phyloP scores from a whole-genome alignment of 2,113 vertebrate species.

The Hirundichthys speculiger region DNA sequence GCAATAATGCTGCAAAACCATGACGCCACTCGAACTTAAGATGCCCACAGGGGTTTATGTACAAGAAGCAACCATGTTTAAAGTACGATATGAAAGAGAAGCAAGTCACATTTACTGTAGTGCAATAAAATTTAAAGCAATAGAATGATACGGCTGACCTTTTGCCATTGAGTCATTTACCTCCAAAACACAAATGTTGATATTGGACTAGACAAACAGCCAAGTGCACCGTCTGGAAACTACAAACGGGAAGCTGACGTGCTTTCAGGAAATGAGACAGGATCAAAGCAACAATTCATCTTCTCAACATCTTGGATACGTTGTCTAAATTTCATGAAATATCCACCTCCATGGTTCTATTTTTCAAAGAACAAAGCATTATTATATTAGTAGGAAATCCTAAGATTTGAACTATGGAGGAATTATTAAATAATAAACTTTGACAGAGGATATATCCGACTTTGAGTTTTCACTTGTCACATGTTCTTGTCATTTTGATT shows the following conservation, averaged over 20 bases:
- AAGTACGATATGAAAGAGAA: not conserved
- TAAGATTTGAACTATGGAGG: no score
- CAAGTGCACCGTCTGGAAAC: not conserved
- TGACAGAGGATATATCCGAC: no score
- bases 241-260: not conserved
- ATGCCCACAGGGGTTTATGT: not conserved
- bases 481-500: conserved; percentile 79
- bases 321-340: no score
- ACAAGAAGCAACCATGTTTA: not conserved
- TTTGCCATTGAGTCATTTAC: not conserved
- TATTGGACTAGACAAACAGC: not conserved
- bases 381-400: no score
- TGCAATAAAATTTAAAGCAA: conserved; percentile 10
- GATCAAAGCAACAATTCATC: not conserved
- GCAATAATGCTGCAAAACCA: conserved; percentile 26
- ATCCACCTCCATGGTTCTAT: no score
- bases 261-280: not conserved
- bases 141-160: not conserved
- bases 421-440: no score
- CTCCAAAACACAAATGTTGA: not conserved
- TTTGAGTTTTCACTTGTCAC: no score
- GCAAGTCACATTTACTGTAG: no score
- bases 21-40: conserved; percentile 1
- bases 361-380: no score
- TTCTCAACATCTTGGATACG: not conserved